Percentiles rank a stretch among this genome's conserved stretches.
Conservation (phyloP, 2,113 vertebrate species). For the Thermophis baileyi region DNA sequence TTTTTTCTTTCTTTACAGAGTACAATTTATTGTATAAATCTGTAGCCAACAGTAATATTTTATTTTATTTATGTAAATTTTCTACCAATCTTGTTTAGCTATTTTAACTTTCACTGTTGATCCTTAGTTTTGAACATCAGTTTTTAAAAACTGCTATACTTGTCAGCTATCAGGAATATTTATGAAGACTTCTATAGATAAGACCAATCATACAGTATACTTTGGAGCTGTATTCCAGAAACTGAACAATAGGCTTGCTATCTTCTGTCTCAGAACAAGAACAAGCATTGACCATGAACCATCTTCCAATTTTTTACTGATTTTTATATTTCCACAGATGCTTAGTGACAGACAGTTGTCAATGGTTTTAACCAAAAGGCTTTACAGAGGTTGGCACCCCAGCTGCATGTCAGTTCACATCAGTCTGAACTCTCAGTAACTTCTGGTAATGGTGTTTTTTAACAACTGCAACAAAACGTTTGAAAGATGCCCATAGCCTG, state of each 20-base stretch:
- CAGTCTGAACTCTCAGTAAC: fast-evolving
- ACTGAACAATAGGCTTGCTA: not conserved
- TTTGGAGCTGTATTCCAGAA: not conserved
- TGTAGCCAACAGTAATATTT: not conserved
- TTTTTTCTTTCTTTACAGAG: not conserved
- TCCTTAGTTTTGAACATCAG: not conserved
- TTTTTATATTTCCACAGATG: not conserved
- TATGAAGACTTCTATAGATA: not conserved
- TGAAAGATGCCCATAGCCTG: not conserved
- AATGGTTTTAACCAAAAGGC: conserved; percentile 5
- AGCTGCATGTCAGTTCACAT: conserved; percentile 51
- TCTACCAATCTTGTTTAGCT: not conserved
- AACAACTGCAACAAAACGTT: not conserved
- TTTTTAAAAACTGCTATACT: not conserved
- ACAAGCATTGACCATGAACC: not conserved
- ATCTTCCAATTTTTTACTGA: not conserved
- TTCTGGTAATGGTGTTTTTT: conserved; percentile 30
- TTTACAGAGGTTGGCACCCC: not conserved
- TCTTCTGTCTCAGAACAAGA: conserved; percentile 6
- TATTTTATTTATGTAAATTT: not conserved
- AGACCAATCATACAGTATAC: not conserved
- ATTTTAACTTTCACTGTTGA: not conserved
- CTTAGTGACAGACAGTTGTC: conserved; percentile 44
- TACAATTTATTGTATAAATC: not conserved
- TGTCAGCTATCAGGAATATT: not conserved